phyloP scores from a whole-genome alignment of 2,888 invertebrate genomes.

The Neocrepidodera transversa region DNA sequence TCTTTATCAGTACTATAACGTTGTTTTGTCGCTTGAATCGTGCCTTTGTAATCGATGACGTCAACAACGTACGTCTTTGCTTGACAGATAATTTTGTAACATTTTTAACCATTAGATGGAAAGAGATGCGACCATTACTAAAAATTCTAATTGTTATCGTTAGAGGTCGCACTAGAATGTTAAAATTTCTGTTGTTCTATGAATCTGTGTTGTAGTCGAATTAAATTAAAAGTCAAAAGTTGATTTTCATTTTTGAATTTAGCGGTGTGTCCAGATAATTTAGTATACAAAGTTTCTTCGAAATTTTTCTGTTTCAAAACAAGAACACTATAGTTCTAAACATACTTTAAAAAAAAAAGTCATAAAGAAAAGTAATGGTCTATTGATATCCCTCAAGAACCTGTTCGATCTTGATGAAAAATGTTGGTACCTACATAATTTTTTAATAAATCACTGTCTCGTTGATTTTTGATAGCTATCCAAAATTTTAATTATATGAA shows the following conservation, averaged over 20 bases:
- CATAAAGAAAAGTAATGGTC: neutral
- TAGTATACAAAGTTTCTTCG: neutral
- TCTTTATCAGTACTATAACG: no score
- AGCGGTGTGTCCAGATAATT: neutral
- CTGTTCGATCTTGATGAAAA: slow-evolving; percentile 20
- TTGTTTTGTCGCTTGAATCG: no score
- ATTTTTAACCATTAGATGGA: no score
- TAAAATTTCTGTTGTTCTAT: neutral
- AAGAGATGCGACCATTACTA: no score
- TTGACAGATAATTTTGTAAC: no score
- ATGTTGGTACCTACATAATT: slow-evolving; percentile 11
- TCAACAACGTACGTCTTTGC: no score
- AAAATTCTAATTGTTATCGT: neutral
- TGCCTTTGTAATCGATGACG: no score
- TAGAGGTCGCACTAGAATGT: neutral
- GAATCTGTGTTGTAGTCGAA: neutral
- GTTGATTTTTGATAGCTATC: slow-evolving; percentile 19
- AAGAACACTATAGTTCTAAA: neutral
- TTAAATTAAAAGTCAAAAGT: slow-evolving; percentile 10
- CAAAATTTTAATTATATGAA: slow-evolving; percentile 14
- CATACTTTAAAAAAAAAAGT: neutral
- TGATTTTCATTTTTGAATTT: slow-evolving; percentile 1
- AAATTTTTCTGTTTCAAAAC: neutral
- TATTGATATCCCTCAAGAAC: slow-evolving; percentile 5
- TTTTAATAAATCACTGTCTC: slow-evolving; percentile 19